A percentile compares a stretch with the other conserved stretches of the same genome.
Evolutionary conservation across 2,888 invertebrate genomes (phyloP).

Genomic region (Teleiodes luculella): DNA sequence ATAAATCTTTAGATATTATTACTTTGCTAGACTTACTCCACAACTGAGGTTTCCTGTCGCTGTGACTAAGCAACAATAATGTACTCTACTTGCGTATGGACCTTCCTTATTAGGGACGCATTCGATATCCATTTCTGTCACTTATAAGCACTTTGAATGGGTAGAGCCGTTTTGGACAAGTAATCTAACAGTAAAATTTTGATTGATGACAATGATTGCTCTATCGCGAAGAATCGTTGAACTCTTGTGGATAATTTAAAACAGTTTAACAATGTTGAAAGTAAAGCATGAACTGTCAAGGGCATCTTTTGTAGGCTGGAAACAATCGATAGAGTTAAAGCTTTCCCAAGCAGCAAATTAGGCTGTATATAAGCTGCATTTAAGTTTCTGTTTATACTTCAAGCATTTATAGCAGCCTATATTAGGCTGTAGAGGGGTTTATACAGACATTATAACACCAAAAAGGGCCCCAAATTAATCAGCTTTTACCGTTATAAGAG

Average conservation of each 20-base stretch:
- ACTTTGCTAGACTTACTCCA: neutral
- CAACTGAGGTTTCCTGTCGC: neutral
- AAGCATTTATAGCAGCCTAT: too few relatives aligned
- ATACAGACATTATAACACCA: too few relatives aligned
- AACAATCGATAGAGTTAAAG: neutral
- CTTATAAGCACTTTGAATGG: neutral
- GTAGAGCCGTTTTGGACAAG: neutral
- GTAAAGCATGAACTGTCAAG: neutral
- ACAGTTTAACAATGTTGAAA: neutral
- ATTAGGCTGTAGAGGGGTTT: too few relatives aligned
- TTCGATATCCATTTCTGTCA: neutral
- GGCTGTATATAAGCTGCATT: too few relatives aligned
- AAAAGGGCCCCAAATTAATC: too few relatives aligned
- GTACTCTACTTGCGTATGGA: neutral
- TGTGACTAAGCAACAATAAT: neutral
- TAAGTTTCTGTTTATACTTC: too few relatives aligned
- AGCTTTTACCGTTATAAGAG: too few relatives aligned
- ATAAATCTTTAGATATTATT: neutral
- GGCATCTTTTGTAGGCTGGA: neutral
- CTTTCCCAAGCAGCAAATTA: too few relatives aligned
- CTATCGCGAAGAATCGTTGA: neutral
- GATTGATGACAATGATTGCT: neutral
- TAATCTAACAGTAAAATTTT: neutral
- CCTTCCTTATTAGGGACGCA: neutral
- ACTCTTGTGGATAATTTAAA: conserved; percentile 1